A percentile compares a stretch with the other conserved stretches of the same genome.
These are phyloP conservation scores for Drosophila macrospina DNA, from an alignment of 2,888 invertebrate genomes.

Conservation along the genomic window DNA sequence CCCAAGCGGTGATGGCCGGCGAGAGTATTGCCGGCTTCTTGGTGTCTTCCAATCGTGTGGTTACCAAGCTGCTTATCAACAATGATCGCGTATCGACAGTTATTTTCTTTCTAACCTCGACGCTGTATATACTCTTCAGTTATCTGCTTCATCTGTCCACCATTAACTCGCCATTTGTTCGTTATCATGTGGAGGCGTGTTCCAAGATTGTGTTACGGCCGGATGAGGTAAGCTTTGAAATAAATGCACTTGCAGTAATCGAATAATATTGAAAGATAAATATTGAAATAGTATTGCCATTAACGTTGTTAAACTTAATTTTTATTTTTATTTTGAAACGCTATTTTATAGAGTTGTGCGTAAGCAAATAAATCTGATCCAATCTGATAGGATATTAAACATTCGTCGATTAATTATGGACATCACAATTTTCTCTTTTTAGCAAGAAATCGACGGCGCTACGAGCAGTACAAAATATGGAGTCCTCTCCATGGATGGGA, in stretches of 20 bases:
- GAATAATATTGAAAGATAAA: too few species aligned
- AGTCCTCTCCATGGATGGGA: constrained; percentile 90
- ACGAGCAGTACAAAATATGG: constrained; percentile 89
- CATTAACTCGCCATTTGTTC: constrained; percentile 92
- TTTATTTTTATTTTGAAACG: too few species aligned
- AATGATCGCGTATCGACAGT: constrained; percentile 93
- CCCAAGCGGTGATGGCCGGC: constrained; percentile 97
- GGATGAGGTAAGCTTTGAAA: constrained; percentile 88
- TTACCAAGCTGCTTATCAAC: constrained; percentile 92
- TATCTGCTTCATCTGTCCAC: constrained; percentile 92
- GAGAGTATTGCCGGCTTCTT: constrained; percentile 95
- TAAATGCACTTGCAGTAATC: background rate
- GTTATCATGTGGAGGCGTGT: constrained; percentile 92
- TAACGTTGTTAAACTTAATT: background rate
- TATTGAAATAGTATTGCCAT: too few species aligned
- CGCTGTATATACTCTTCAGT: constrained; percentile 91
- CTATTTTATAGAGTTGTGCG: too few species aligned
- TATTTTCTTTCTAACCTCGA: constrained; percentile 93
- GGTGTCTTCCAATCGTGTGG: constrained; percentile 93
- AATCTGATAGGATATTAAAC: background rate
- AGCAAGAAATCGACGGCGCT: constrained; percentile 88
- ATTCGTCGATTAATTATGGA: background rate
- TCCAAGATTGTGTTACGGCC: constrained; percentile 93
- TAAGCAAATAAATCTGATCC: too few species aligned
- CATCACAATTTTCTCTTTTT: constrained; percentile 21